A percentile compares a stretch with the other conserved stretches of the same genome.
phyloP scores from a whole-genome alignment of 2,888 invertebrate species.

The Girardia tigrina region DNA sequence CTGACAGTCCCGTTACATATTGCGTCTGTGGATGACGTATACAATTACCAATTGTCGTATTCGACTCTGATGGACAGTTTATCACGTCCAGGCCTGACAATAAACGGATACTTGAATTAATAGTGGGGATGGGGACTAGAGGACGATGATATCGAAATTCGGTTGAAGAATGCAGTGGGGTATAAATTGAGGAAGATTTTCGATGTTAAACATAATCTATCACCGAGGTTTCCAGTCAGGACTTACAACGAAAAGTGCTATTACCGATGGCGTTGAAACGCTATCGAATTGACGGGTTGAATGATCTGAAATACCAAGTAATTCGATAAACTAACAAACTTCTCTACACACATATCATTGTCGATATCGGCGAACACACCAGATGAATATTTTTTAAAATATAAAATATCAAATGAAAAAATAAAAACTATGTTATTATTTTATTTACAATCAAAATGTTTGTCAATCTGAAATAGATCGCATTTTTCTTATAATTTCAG shows the following conservation, averaged over 20 bases:
- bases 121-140: constrained; percentile 36
- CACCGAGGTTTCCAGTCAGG: background rate
- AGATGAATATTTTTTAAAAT: constrained; percentile 8
- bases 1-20: constrained; percentile 23
- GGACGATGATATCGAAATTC: constrained; percentile 33
- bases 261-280: background rate
- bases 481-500: no score
- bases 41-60: constrained; percentile 30
- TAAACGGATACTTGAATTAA: constrained; percentile 33
- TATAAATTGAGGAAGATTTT: background rate
- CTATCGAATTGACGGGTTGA: constrained; percentile 10
- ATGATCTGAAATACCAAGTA: constrained; percentile 23
- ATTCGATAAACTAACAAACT: background rate
- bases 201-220: background rate
- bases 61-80: background rate
- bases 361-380: constrained; percentile 27
- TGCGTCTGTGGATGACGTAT: constrained; percentile 24
- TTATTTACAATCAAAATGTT: no score
- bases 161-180: constrained; percentile 29
- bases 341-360: constrained; percentile 26
- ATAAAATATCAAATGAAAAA: no score
- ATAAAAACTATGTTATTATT: no score
- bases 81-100: no score
- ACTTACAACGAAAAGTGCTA: constrained; percentile 27
- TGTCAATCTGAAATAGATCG: no score